phyloP scores from a whole-genome alignment of 1,140 invertebrate species.

The Bicyclus anynana region DNA sequence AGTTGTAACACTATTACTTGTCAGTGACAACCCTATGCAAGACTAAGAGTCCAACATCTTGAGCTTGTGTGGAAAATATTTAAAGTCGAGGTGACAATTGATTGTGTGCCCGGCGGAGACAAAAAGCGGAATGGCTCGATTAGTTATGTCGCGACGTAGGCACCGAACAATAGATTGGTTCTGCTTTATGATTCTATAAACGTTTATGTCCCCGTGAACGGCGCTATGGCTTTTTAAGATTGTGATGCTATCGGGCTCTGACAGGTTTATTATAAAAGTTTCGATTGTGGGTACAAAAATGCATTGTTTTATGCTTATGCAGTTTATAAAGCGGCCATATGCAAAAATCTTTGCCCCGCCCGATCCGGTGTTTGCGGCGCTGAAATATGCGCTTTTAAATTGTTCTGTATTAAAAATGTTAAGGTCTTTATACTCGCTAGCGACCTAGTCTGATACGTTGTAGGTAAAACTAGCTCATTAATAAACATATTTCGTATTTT shows the following conservation, averaged over 20 bases:
- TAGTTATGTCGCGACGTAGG: slow-evolving; percentile 68
- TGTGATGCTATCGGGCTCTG: slow-evolving; percentile 61
- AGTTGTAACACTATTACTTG: too few species aligned
- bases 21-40: not conserved
- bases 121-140: slow-evolving; percentile 72
- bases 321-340: not conserved
- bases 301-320: slow-evolving; percentile 1
- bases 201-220: slow-evolving; percentile 73
- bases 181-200: slow-evolving; percentile 75
- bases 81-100: slow-evolving; percentile 69
- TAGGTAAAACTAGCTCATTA: too few species aligned
- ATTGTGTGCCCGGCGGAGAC: slow-evolving; percentile 60
- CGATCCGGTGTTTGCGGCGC: not conserved
- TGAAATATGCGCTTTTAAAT: not conserved
- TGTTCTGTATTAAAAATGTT: not conserved
- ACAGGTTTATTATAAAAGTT: slow-evolving; percentile 59
- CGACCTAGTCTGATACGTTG: not conserved
- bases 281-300: slow-evolving; percentile 9
- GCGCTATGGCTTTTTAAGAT: slow-evolving; percentile 65
- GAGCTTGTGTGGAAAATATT: slow-evolving; percentile 52
- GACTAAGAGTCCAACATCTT: not conserved
- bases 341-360: not conserved
- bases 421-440: not conserved
- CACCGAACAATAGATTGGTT: slow-evolving; percentile 68
- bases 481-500: too few species aligned